A percentile compares a stretch with the other conserved stretches of the same genome.
phyloP scores from a whole-genome alignment of 2,888 invertebrate species.

The Drosophila buzzatii region DNA sequence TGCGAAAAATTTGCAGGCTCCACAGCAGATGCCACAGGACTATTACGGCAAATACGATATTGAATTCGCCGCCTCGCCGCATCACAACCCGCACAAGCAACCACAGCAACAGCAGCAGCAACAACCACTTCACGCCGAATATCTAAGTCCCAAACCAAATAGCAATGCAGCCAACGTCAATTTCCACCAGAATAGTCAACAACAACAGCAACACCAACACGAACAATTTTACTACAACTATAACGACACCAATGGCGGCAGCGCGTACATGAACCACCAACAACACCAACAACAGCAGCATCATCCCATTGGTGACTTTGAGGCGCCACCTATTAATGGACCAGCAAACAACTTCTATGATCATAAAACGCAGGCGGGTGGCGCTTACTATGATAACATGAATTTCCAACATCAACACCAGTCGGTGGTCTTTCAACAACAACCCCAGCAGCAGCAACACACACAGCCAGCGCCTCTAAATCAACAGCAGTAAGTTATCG shows the following conservation, averaged over 20 bases:
- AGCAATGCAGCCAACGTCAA: conserved; percentile 52
- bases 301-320: conserved; percentile 79
- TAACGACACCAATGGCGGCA: conserved; percentile 74
- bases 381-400: conserved; percentile 83
- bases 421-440: conserved; percentile 71
- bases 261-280: conserved; percentile 72
- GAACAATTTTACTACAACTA: conserved; percentile 84
- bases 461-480: conserved; percentile 60
- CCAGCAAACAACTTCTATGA: conserved; percentile 80
- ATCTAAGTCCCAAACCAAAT: conserved; percentile 81
- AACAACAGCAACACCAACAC: conserved; percentile 72
- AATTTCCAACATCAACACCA: conserved; percentile 75
- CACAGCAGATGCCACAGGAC: conserved; percentile 77
- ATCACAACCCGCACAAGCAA: conserved; percentile 63
- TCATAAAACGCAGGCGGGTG: conserved; percentile 75
- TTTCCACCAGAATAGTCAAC: conserved; percentile 77
- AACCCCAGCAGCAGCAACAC: conserved; percentile 68
- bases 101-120: conserved; percentile 36
- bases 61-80: conserved; percentile 76
- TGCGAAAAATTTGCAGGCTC: conserved; percentile 60
- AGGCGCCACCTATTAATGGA: conserved; percentile 78
- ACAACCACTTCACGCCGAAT: conserved; percentile 71
- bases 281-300: conserved; percentile 74
- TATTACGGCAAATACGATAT: conserved; percentile 85
- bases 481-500: conserved; percentile 68